These are phyloP conservation scores for Druon quercuslanigerum DNA, from an alignment of 1,140 invertebrate species.

Conservation along the genomic window DNA sequence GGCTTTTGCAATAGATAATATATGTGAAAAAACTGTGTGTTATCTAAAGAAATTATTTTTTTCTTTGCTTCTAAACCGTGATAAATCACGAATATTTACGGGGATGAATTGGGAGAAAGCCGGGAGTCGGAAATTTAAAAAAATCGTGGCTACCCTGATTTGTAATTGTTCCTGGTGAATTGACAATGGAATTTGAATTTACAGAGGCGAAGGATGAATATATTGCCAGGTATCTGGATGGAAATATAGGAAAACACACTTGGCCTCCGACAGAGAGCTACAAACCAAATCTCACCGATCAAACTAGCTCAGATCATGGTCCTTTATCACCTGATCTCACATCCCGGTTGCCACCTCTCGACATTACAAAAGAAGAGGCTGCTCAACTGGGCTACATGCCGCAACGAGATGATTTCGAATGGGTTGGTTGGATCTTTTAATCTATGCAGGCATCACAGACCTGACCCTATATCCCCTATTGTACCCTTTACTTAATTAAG, in stretches of 20 bases:
- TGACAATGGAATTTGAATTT: slow-evolving; percentile 35
- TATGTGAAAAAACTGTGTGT: too few species aligned
- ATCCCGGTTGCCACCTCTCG: slow-evolving; percentile 84
- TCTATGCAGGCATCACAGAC: neutral
- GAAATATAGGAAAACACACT: slow-evolving; percentile 90
- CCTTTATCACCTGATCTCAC: slow-evolving; percentile 86
- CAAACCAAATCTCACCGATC: slow-evolving; percentile 82
- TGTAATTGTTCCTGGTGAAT: neutral
- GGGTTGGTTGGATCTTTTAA: slow-evolving; percentile 74
- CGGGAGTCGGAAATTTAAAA: too few species aligned
- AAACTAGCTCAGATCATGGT: slow-evolving; percentile 86
- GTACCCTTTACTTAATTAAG: too few species aligned
- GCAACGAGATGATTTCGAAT: slow-evolving; percentile 96
- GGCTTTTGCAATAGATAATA: too few species aligned
- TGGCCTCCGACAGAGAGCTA: slow-evolving; percentile 84
- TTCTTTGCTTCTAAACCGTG: too few species aligned
- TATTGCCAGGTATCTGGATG: slow-evolving; percentile 90
- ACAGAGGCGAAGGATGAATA: slow-evolving; percentile 95
- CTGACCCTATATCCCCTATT: too few species aligned
- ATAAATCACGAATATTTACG: too few species aligned
- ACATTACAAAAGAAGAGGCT: slow-evolving; percentile 89
- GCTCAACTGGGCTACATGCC: slow-evolving; percentile 96
- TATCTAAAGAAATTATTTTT: too few species aligned
- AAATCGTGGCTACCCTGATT: too few species aligned
- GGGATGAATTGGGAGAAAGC: too few species aligned